phyloP scores from a whole-genome alignment of 2,797 vertebrate genomes.

The Pseudochirops cupreus region DNA sequence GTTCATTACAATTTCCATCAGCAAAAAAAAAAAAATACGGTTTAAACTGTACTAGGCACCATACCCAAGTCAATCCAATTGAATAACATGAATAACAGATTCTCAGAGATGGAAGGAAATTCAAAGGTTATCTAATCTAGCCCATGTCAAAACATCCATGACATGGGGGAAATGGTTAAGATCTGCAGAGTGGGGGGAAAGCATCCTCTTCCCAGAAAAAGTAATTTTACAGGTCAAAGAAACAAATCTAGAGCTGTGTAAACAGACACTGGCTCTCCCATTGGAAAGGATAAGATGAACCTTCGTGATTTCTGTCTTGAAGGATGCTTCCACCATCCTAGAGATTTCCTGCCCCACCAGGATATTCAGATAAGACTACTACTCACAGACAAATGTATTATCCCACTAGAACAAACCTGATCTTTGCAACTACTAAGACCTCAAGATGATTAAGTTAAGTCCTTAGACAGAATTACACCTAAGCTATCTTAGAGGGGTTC shows the following conservation, averaged over 20 bases:
- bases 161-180: neutral
- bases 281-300: neutral
- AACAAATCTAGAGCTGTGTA: neutral
- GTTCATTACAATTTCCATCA: neutral
- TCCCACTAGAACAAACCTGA: neutral
- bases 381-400: neutral
- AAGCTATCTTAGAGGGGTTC: neutral
- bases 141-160: neutral
- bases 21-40: neutral
- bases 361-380: neutral
- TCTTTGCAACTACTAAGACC: neutral
- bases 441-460: neutral
- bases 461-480: neutral
- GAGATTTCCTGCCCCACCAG: neutral
- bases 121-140: neutral
- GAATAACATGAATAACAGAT: constrained; percentile 22
- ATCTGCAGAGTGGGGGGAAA: neutral
- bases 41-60: neutral
- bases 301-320: neutral
- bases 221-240: neutral
- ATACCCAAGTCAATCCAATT: constrained; percentile 8
- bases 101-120: neutral
- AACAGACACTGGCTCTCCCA: neutral
- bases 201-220: neutral
- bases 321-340: neutral